Base-by-base conservation (phyloP, 2,113 vertebrate species). In the Gila orcuttii region DNA sequence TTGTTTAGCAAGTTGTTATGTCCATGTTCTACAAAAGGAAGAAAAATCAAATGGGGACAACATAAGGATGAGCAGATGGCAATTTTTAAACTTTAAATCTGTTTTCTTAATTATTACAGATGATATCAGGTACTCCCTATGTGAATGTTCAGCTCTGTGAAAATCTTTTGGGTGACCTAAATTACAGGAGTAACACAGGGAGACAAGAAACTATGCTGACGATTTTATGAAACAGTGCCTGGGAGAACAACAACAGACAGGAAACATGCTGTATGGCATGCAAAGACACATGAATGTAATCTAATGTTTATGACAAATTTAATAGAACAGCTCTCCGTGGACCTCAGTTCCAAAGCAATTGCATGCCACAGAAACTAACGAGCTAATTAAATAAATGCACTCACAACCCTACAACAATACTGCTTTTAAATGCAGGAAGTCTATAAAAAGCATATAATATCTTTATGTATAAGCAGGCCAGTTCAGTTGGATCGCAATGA, bases 311-410 rank as follows among this genome's bases (percentile, higher is more conserved):
- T 71, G 73, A 73, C n/a, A 68, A 36, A 83, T 59, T 71, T 85
- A 88, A 79, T 73, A 66, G 85, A 90, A 83, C 79, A 87, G 75
- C 80, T 86, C 76, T 85, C 79, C 1, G 3, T n/a, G 62, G 79
- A 77, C 69, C 25, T 52, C 42, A 36, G 50, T 25, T 76, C 73
- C 81, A 78, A 15, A 78, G 47, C 57, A 47, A 80, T 28, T 52
- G n/a, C 36, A 62, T 42, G n/a, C n/a, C 66, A 60, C 57, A 74
- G 62, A 86, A 71, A 85, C 66, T 8, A 47, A 25, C n/a, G 6
- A 55, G 5, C 81, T 31, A 33, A 17, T 74, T 73, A 73, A 73
- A 73, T 74, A 59, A 28, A 73, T 83, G 33, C 79, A 86, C 66
- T 85, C n/a, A 15, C 25, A 71, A 28, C 6, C 69, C 59, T 42